Evolutionary conservation across 30 jellyfish, hydroid and myxozoan genomes (phyloP), one percentile per base, ranked within the genome.

Genomic region (Rhopilema esculentum): DNA sequence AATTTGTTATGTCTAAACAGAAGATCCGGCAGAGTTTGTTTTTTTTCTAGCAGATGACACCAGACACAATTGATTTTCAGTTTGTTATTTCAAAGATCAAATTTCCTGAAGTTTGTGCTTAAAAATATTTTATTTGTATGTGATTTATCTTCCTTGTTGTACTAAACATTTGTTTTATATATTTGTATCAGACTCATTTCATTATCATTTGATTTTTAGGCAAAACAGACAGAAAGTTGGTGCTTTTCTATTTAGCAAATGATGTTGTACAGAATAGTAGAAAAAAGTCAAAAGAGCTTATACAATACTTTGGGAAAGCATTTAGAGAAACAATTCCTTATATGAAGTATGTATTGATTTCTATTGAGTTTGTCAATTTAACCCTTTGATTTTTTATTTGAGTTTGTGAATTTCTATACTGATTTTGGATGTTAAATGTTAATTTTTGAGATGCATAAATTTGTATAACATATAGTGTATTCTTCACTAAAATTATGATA

Each of bases 181-280:
- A n/a, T n/a, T n/a, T n/a, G n/a, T 1, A 63, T 63, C 29, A 24
- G 4, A 2, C 17, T 63, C 72, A 63, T 2, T 63, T 2, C 17
- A 2, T 25, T 51, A 7, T 52, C 25, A 52, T 69, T 50, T 25
- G 27, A 21, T 77, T 86, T 83, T 79, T 50, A 80, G 96, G 67
- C 29, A 93, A 84, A 69, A 88, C 90, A 15, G 99, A 95, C 57
- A 81, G 97, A 65, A 81, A 96, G 82, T 89, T 95, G 61, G 93
- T 75, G 16, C 84, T 95, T 51, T 82, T 95, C 31, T 95, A 95
- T 79, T 77, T 95, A 84, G 97, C 99, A 48, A 95, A 95, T 86
- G 99, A 95, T 91, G 99, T 95, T 67, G 96, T 95, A 15, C 99
- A 95, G 73, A 95, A 95, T 66, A 89, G 99, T 51, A 86, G 97